Base-by-base conservation (phyloP, 2,888 invertebrate species). In the Diarsia rubi region DNA sequence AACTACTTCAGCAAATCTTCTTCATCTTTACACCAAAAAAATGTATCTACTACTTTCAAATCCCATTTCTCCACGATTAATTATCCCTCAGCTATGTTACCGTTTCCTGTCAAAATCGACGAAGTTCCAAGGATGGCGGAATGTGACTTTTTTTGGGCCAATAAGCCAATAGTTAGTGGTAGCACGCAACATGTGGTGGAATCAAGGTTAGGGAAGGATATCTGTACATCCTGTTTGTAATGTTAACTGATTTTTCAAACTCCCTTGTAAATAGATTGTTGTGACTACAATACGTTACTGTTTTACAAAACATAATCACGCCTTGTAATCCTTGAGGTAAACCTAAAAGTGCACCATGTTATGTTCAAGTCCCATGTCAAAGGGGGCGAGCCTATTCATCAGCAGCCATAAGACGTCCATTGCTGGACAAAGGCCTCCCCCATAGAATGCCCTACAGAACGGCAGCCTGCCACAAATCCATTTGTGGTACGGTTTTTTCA, bases 151-250 rank as follows among this genome's bases (percentile, higher is more conserved):
- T 79, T 81, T 81, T 67, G 31, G 6, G 6, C 31, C 45, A 63
- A 60, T n/a, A 60, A 2, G 37, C 37, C 60, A 57, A 24, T 63
- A 37, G 3, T 44, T 52, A n/a, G 9, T 64, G 67, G 52, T 64
- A 31, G 3, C 45, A 24, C 44, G 21, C 0, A 62, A 80, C 79
- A 78, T 73, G 83, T 81, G 73, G 72, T 31, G 5, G 37, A 21
- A 4, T 21, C 69, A 79, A 83, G 81, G 83, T 79, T 62, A 0
- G 42, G 69, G 44, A 82, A 81, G 73, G 81, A 79, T 83, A 79
- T 79, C 42, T 27, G 6, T 12, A 78, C 69, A 69, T 83, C 74
- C 83, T 81, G 81, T 83, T 78, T 52, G 52, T 4, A 6, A 27
- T 14, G 19, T 9, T 11, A 44, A 65, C 31, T 47, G 69, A 69